Percentiles rank a stretch among this genome's conserved stretches.
These are phyloP conservation scores for Cuculus canorus DNA, from an alignment of 2,797 vertebrate species.

Conservation along the genomic window DNA sequence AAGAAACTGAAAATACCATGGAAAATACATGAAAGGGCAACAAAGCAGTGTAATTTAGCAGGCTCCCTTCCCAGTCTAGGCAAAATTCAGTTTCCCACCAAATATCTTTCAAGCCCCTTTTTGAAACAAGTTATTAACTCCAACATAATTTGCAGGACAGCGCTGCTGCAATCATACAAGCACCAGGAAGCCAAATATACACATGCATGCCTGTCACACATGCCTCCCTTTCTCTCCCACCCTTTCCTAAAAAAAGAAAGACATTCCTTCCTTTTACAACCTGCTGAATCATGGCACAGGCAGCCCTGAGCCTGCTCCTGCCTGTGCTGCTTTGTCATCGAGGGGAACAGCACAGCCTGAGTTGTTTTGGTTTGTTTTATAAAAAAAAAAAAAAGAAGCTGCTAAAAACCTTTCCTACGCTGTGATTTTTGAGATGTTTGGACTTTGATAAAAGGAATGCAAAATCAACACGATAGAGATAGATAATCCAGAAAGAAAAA, in stretches of 20 bases:
- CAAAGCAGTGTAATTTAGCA: background rate
- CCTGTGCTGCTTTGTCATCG: slow-evolving; percentile 27
- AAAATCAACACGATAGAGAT: background rate
- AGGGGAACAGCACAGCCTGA: background rate
- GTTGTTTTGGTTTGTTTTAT: too few relatives aligned
- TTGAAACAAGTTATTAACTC: background rate
- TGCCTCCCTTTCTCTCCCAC: slow-evolving; percentile 15
- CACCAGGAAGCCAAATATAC: background rate
- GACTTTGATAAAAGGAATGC: background rate
- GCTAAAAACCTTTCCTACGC: background rate
- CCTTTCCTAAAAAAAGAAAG: slow-evolving; percentile 53
- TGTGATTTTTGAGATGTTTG: background rate
- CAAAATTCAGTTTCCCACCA: background rate
- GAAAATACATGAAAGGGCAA: background rate
- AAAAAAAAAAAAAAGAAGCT: background rate
- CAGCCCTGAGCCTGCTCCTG: background rate
- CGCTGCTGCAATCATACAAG: background rate
- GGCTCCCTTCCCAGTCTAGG: background rate
- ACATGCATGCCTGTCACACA: background rate
- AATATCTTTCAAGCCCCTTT: background rate
- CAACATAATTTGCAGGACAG: background rate
- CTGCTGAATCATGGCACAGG: slow-evolving; percentile 66
- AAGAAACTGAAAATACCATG: background rate
- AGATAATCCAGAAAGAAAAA: background rate
- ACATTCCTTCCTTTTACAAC: slow-evolving; percentile 57